Conservation (phyloP, 2,797 vertebrate species). For the Phataginus tetradactyla region DNA sequence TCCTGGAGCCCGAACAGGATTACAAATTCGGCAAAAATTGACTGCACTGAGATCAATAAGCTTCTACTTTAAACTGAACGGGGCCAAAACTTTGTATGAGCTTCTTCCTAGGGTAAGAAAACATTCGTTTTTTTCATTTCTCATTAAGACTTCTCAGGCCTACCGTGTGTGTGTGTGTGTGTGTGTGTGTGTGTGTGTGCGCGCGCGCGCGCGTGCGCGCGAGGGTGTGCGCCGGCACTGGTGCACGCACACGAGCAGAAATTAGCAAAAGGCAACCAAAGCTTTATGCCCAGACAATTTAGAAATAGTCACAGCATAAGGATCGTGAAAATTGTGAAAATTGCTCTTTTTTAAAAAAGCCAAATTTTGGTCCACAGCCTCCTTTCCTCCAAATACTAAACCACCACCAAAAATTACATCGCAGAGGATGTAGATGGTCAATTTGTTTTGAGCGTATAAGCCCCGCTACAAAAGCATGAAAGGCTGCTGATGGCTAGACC, state of each 20-base stretch:
- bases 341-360: conserved; percentile 49
- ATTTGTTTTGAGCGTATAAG: conserved; percentile 14
- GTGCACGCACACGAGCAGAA: background rate
- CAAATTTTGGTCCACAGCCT: conserved; percentile 42
- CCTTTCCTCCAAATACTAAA: background rate
- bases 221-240: too few relatives aligned
- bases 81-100: conserved; percentile 45
- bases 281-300: conserved; percentile 37
- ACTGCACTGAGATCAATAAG: conserved; percentile 9
- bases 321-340: conserved; percentile 57
- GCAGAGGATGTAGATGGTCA: background rate
- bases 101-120: background rate
- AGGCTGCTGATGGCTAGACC: background rate
- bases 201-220: rapidly evolving
- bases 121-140: background rate
- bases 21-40: conserved; percentile 65
- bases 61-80: background rate
- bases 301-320: conserved; percentile 48
- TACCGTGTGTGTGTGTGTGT: too few relatives aligned
- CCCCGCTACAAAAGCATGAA: background rate
- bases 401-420: background rate
- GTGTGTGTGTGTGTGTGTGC: too few relatives aligned
- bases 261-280: background rate
- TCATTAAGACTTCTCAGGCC: background rate
- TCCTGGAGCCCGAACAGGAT: conserved; percentile 47